Conservation (phyloP, 2,888 invertebrate species). For the Mimumesa dahlbomi region DNA sequence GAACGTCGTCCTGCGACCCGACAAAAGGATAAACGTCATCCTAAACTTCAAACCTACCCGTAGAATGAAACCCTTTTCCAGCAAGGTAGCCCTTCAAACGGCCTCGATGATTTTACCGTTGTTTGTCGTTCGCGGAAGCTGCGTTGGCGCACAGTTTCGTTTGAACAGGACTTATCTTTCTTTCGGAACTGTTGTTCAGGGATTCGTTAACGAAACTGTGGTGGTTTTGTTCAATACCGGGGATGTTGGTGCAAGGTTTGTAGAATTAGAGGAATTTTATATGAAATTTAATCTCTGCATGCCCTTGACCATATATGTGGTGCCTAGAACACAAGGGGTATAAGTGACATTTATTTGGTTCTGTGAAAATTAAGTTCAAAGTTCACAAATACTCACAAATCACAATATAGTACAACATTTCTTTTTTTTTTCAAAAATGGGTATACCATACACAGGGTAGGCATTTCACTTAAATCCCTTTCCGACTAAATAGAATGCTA, state of each 20-base stretch:
- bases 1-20: slow-evolving; percentile 70
- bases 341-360: no score
- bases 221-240: slow-evolving; percentile 82
- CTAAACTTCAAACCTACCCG: slow-evolving; percentile 77
- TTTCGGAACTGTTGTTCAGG: slow-evolving; percentile 82
- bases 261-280: no score
- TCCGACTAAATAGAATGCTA: no score
- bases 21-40: slow-evolving; percentile 73
- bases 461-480: no score
- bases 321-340: no score
- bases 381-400: no score
- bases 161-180: slow-evolving; percentile 81
- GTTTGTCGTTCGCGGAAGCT: slow-evolving; percentile 81
- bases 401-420: no score
- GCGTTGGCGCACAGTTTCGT: slow-evolving; percentile 81
- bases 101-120: slow-evolving; percentile 81
- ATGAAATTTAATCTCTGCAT: no score
- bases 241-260: slow-evolving; percentile 82
- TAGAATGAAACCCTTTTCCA: slow-evolving; percentile 73
- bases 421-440: no score
- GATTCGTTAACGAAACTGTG: slow-evolving; percentile 78
- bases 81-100: slow-evolving; percentile 81
- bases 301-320: no score
- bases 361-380: no score
- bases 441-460: no score